Conservation (phyloP, 2,888 invertebrate species). For the Drosophila merina region DNA sequence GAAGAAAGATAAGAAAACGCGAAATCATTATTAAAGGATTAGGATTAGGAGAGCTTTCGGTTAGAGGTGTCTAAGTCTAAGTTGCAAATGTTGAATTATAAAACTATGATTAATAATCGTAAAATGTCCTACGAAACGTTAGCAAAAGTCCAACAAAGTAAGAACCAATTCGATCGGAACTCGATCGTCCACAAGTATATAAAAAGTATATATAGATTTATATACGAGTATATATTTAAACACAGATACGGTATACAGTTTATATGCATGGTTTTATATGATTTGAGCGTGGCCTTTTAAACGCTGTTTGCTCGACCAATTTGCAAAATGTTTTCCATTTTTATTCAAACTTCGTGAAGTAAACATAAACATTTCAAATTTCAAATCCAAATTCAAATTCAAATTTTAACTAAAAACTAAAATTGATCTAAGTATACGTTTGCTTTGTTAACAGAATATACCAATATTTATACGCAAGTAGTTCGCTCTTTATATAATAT, state of each 20-base stretch:
- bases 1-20: conserved; percentile 25
- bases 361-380: conserved; percentile 38
- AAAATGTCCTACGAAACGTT: conserved; percentile 73
- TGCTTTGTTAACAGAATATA: conserved; percentile 43
- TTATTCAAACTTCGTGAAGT: conserved; percentile 12
- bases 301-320: conserved; percentile 36
- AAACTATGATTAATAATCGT: conserved; percentile 57
- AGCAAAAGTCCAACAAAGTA: conserved; percentile 75
- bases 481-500: conserved; percentile 31
- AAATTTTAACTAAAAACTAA: conserved; percentile 47
- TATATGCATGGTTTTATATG: conserved; percentile 42
- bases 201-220: conserved; percentile 38
- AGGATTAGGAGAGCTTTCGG: conserved; percentile 10
- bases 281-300: conserved; percentile 30
- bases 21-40: conserved; percentile 18
- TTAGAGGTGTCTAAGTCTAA: conserved; percentile 46
- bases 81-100: conserved; percentile 45
- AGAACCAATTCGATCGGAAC: conserved; percentile 57
- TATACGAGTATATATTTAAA: conserved; percentile 22
- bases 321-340: conserved; percentile 15
- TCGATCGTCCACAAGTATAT: conserved; percentile 44
- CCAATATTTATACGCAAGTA: conserved; percentile 37
- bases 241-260: conserved; percentile 49
- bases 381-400: conserved; percentile 36
- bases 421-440: conserved; percentile 41